These are phyloP conservation scores for Notamacropus eugenii DNA, from an alignment of 2,797 vertebrate genomes.

Conservation along the genomic window DNA sequence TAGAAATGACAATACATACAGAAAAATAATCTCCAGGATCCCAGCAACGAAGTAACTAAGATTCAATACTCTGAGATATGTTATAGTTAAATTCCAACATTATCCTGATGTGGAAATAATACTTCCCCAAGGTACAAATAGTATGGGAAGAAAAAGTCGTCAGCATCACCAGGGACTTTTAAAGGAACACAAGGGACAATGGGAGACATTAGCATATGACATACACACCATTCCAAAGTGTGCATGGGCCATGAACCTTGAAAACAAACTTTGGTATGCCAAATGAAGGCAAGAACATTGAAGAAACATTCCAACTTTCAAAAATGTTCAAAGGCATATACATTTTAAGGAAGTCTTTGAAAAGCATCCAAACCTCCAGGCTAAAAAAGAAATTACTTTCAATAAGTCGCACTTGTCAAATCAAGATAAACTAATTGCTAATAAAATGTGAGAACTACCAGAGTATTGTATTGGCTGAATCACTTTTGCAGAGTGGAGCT, in stretches of 20 bases:
- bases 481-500: too few relatives aligned
- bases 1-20: background rate
- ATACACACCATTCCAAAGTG: background rate
- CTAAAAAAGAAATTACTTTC: background rate
- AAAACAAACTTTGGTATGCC: background rate
- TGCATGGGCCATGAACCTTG: background rate
- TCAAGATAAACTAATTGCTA: background rate
- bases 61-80: background rate
- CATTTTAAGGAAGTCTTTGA: background rate
- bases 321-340: background rate
- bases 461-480: too few relatives aligned
- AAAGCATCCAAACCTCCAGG: background rate
- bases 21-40: background rate
- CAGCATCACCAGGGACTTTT: background rate
- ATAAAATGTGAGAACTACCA: background rate
- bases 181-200: background rate
- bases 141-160: background rate
- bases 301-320: background rate
- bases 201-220: background rate
- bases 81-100: background rate
- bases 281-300: background rate
- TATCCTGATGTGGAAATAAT: background rate
- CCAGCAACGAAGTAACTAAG: background rate
- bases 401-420: background rate
- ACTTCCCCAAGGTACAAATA: background rate